Conservation (phyloP, 1,140 invertebrate species). For the Matsumurasca onukii region DNA sequence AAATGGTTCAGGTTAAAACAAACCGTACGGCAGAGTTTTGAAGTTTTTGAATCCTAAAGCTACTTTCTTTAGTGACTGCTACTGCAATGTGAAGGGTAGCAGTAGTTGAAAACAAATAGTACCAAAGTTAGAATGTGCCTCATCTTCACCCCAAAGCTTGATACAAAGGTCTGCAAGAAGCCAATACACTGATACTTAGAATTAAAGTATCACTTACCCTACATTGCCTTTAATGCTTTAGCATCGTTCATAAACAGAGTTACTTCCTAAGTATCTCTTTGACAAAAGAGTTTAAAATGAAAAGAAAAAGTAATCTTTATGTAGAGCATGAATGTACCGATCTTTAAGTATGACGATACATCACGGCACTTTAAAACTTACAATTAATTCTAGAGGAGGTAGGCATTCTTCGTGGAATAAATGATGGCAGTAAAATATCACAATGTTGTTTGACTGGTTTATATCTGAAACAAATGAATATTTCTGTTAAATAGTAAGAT, state of each 20-base stretch:
- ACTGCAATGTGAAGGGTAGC: too few species aligned
- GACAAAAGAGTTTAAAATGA: conserved; percentile 3
- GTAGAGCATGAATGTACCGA: not conserved
- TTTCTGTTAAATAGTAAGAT: not conserved
- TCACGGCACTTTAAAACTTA: conserved; percentile 4
- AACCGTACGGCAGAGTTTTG: too few species aligned
- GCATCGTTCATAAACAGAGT: not conserved
- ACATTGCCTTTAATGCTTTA: not conserved
- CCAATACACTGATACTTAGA: too few species aligned
- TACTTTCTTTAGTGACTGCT: too few species aligned
- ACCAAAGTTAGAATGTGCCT: too few species aligned
- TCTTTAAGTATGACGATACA: not conserved
- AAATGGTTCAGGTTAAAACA: too few species aligned
- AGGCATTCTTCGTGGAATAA: conserved; percentile 86
- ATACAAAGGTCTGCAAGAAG: too few species aligned
- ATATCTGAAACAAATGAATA: conserved; percentile 52
- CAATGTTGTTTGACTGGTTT: conserved; percentile 61
- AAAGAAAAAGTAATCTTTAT: not conserved
- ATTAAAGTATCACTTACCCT: not conserved
- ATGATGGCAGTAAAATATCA: conserved; percentile 88
- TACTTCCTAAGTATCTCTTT: not conserved
- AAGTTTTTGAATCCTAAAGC: too few species aligned
- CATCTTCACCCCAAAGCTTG: too few species aligned
- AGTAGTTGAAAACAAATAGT: too few species aligned
- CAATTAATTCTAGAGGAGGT: conserved; percentile 43